Conservation (phyloP, 1,140 invertebrate genomes). For the Microplitis mediator region DNA sequence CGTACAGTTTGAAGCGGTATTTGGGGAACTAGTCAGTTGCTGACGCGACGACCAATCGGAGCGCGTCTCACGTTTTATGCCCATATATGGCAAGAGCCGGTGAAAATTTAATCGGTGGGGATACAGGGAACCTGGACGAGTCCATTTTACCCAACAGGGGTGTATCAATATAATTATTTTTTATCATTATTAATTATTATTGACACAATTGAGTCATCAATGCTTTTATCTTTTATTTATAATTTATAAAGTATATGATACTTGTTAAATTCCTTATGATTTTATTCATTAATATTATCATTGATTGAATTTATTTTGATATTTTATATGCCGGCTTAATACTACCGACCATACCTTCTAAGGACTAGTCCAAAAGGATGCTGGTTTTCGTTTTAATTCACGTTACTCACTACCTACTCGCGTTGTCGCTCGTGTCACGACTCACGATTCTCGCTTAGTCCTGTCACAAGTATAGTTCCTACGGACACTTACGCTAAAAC, state of each 20-base stretch:
- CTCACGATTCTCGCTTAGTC: conserved; percentile 41
- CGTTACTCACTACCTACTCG: conserved; percentile 48
- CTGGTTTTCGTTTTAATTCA: conserved; percentile 51
- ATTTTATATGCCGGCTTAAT: neutral
- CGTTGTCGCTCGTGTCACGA: conserved; percentile 41
- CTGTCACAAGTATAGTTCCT: conserved; percentile 36
- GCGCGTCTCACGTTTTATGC: conserved; percentile 70
- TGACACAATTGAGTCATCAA: neutral
- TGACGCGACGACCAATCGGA: conserved; percentile 67
- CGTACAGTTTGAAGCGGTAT: conserved; percentile 62
- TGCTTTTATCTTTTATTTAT: neutral
- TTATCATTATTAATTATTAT: conserved; percentile 9
- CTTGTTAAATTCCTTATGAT: neutral
- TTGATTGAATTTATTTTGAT: neutral
- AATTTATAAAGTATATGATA: no score
- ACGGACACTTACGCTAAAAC: neutral
- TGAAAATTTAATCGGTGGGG: conserved; percentile 52
- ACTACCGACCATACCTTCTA: conserved; percentile 41
- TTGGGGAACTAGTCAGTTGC: conserved; percentile 62
- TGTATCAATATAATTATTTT: conserved; percentile 33
- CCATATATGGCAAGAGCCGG: conserved; percentile 78
- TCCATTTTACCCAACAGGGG: conserved; percentile 47
- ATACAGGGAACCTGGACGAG: conserved; percentile 48
- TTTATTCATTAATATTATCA: neutral
- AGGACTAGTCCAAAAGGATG: conserved; percentile 55